Evolutionary conservation across 2,888 invertebrate species (phyloP).

Genomic region (Orthosia cruda): DNA sequence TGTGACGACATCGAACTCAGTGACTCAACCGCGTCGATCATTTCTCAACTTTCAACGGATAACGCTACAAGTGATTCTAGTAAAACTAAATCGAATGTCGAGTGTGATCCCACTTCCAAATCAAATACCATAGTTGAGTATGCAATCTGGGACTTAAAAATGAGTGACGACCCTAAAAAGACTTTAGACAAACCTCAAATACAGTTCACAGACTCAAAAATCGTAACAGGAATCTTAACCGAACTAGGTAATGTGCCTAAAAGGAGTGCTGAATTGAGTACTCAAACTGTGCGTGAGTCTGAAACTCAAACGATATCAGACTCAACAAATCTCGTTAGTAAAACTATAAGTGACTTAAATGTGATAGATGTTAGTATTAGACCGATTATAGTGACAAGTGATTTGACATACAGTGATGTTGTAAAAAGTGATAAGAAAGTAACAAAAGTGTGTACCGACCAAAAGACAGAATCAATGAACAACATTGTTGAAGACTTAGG

Average conservation of each 20-base stretch:
- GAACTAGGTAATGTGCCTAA: constrained; percentile 26
- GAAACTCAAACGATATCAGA: constrained; percentile 38
- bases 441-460: constrained; percentile 57
- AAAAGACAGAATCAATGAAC: constrained; percentile 74
- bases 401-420: constrained; percentile 72
- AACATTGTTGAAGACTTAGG: constrained; percentile 87
- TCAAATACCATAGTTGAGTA: neutral
- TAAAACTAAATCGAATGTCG: constrained; percentile 28
- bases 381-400: constrained; percentile 59
- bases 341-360: constrained; percentile 32
- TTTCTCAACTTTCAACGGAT: constrained; percentile 29
- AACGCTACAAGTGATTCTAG: constrained; percentile 22
- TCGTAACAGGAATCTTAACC: constrained; percentile 38
- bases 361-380: constrained; percentile 66
- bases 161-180: constrained; percentile 14
- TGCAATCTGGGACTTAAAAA: constrained; percentile 20
- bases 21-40: constrained; percentile 35
- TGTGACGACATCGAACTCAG: constrained; percentile 40
- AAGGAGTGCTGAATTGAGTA: constrained; percentile 21
- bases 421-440: constrained; percentile 76
- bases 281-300: constrained; percentile 9
- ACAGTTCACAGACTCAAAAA: constrained; percentile 33
- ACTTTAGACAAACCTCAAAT: constrained; percentile 15
- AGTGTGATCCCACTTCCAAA: constrained; percentile 8
- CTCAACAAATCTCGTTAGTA: neutral